A percentile compares a stretch with the other conserved stretches of the same genome.
These are phyloP conservation scores for Mastomys coucha DNA, from an alignment of 2,113 vertebrate genomes.

Conservation along the genomic window DNA sequence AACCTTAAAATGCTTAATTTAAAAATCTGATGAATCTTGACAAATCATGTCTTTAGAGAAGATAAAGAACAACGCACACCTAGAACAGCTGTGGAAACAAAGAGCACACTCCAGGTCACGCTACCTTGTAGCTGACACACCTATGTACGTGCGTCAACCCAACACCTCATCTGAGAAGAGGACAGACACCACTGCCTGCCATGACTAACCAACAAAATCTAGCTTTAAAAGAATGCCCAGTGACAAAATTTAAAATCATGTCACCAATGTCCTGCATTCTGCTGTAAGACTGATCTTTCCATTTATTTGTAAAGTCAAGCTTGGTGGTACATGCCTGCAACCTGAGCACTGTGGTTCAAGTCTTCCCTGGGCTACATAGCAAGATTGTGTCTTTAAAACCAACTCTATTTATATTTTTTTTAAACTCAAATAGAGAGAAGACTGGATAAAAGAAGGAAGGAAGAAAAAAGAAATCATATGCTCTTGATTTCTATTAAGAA, in stretches of 20 bases:
- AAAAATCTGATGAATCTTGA: constrained; percentile 40
- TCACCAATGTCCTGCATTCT: background rate
- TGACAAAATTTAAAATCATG: background rate
- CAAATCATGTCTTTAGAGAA: constrained; percentile 4
- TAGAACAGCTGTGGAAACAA: background rate
- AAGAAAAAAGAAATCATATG: background rate
- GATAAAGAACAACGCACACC: background rate
- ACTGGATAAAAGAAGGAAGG: too few species aligned
- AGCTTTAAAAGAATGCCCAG: background rate
- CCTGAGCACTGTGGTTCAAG: background rate
- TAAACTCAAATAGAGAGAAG: background rate
- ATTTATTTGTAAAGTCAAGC: too few species aligned
- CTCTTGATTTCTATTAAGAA: background rate
- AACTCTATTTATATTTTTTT: background rate
- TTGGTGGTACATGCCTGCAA: too few species aligned
- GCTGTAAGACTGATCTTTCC: too few species aligned
- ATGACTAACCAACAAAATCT: background rate
- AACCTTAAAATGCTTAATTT: background rate
- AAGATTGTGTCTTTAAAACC: too few species aligned
- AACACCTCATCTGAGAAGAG: background rate
- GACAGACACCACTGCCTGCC: background rate
- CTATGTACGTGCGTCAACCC: background rate
- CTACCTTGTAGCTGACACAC: background rate
- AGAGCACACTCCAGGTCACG: background rate
- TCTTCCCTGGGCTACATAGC: background rate